phyloP scores from a whole-genome alignment of 2,888 invertebrate genomes.

The Allacma fusca region DNA sequence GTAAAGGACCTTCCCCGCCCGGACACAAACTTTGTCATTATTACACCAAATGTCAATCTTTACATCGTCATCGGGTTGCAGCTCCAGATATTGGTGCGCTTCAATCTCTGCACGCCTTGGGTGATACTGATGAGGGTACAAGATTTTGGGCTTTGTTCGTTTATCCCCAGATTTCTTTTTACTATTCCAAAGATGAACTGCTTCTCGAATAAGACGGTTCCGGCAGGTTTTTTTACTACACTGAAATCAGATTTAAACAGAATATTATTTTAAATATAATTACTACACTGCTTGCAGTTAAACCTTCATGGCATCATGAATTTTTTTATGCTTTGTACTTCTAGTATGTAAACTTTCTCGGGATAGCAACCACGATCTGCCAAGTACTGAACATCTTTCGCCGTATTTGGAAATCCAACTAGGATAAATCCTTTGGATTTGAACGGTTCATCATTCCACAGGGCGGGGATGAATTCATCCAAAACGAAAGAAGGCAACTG shows the following conservation, averaged over 20 bases:
- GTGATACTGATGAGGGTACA: neutral
- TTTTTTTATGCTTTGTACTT: slow-evolving; percentile 13
- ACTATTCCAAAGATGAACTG: neutral
- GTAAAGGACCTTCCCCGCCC: slow-evolving; percentile 28
- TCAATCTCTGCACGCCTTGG: neutral
- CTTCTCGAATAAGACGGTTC: slow-evolving; percentile 29
- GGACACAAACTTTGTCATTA: slow-evolving; percentile 3
- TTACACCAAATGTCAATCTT: neutral
- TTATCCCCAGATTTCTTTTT: neutral
- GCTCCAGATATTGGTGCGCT: neutral
- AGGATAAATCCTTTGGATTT: slow-evolving; percentile 69
- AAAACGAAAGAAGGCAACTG: slow-evolving; percentile 67
- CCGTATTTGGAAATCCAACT: slow-evolving; percentile 70
- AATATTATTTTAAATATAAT: neutral
- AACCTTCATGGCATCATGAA: too few relatives aligned
- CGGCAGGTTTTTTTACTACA: slow-evolving; percentile 32
- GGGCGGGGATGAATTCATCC: slow-evolving; percentile 65
- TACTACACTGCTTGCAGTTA: neutral
- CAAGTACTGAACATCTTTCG: slow-evolving; percentile 69
- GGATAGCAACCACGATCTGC: slow-evolving; percentile 68
- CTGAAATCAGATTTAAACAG: slow-evolving; percentile 15
- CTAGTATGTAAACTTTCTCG: slow-evolving; percentile 63
- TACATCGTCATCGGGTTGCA: neutral
- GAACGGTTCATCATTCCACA: slow-evolving; percentile 70
- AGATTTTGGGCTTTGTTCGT: neutral